These are phyloP conservation scores for Alfaro cultratus DNA, from an alignment of 2,797 vertebrate genomes.

Conservation along the genomic window DNA sequence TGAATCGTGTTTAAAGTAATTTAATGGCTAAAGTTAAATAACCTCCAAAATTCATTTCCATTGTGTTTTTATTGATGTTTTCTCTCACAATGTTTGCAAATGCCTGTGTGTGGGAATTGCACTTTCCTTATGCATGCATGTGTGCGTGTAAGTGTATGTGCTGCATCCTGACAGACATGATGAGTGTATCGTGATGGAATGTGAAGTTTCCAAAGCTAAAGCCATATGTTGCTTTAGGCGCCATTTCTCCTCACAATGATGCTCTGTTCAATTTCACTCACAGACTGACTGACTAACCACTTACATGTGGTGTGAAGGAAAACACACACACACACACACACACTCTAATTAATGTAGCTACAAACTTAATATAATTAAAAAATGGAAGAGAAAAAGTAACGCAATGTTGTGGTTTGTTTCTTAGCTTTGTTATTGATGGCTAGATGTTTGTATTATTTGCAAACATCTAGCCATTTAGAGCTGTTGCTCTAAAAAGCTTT, in stretches of 20 bases:
- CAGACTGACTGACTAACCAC: conserved; percentile 69
- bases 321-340: conserved; percentile 31
- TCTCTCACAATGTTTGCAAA: conserved; percentile 33
- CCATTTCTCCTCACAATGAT: conserved; percentile 71
- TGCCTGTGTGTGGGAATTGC: conserved; percentile 12
- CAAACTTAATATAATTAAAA: conserved; percentile 48
- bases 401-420: conserved; percentile 9
- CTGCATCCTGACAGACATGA: conserved; percentile 45
- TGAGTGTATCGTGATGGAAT: conserved; percentile 73
- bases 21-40: neutral
- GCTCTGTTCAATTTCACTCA: conserved; percentile 67
- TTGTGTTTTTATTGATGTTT: conserved; percentile 14
- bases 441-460: conserved; percentile 28
- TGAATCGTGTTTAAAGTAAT: neutral
- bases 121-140: conserved; percentile 8
- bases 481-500: neutral
- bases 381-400: conserved; percentile 30
- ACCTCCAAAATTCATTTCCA: neutral
- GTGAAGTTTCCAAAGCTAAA: conserved; percentile 61
- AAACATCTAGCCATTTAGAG: neutral
- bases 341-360: conserved; percentile 23
- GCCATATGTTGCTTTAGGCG: conserved; percentile 72
- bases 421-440: conserved; percentile 19
- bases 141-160: conserved; percentile 7
- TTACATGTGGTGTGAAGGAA: conserved; percentile 59